Evolutionary conservation across 2,888 invertebrate genomes (phyloP).

Genomic region (Mayetiola destructor): DNA sequence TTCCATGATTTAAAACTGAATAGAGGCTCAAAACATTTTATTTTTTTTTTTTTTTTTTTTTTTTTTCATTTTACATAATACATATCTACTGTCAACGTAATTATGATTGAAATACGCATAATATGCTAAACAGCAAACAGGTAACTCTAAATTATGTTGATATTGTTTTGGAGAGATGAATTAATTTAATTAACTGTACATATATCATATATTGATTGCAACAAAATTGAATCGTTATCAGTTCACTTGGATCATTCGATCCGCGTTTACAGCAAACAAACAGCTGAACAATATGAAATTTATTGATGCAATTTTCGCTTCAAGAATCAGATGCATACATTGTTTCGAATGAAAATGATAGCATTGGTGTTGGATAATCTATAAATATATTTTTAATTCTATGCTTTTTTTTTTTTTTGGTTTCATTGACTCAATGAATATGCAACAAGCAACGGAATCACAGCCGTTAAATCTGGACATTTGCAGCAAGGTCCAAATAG

Average conservation of each 20-base stretch:
- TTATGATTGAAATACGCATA: not conserved
- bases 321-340: not conserved
- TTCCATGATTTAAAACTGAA: too few relatives aligned
- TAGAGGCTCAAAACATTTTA: too few relatives aligned
- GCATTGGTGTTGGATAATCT: not conserved
- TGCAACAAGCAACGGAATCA: constrained; percentile 37
- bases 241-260: not conserved
- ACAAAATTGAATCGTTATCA: not conserved
- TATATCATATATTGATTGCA: too few relatives aligned
- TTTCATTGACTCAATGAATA: too few relatives aligned
- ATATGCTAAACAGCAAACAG: not conserved
- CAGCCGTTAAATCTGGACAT: constrained; percentile 38
- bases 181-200: too few relatives aligned
- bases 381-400: too few relatives aligned
- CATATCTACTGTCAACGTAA: too few relatives aligned
- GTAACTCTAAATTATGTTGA: not conserved
- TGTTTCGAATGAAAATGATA: not conserved
- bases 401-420: too few relatives aligned
- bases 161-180: not conserved
- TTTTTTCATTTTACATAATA: too few relatives aligned
- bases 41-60: too few relatives aligned
- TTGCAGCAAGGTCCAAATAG: constrained; percentile 40
- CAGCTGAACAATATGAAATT: not conserved
- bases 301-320: not conserved
- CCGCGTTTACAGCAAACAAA: too few relatives aligned